These are phyloP conservation scores for Apamea epomidion DNA, from an alignment of 2,888 invertebrate genomes.

Conservation along the genomic window DNA sequence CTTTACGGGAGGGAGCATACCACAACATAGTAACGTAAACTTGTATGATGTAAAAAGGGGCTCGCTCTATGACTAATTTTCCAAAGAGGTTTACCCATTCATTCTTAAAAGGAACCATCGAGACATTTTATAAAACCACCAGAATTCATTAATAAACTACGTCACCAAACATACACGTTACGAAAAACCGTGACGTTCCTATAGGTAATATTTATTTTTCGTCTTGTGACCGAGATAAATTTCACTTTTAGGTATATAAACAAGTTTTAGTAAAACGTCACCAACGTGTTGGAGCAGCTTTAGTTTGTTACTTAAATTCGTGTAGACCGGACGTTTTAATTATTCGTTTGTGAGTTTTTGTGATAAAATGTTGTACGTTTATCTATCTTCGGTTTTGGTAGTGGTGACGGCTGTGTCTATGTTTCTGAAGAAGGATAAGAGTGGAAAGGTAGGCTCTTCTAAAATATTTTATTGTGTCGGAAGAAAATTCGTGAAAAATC, in stretches of 20 bases:
- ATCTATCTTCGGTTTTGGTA: conserved; percentile 72
- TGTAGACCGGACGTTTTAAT: conserved; percentile 63
- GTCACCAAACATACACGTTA: conserved; percentile 40
- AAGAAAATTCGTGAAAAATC: background rate
- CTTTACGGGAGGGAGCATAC: background rate
- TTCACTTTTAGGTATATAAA: conserved; percentile 60
- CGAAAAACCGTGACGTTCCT: conserved; percentile 14
- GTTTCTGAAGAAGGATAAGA: conserved; percentile 74
- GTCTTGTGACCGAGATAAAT: conserved; percentile 74
- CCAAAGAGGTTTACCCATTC: background rate
- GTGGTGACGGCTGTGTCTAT: conserved; percentile 45
- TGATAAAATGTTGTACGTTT: conserved; percentile 78
- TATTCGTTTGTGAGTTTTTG: conserved; percentile 27
- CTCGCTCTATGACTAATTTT: conserved; percentile 2
- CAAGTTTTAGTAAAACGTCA: conserved; percentile 47
- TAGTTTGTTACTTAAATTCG: conserved; percentile 64
- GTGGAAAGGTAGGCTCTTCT: conserved; percentile 71
- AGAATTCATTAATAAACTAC: conserved; percentile 22
- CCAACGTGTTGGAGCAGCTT: conserved; percentile 58
- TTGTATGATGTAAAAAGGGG: background rate
- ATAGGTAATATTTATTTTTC: conserved; percentile 56
- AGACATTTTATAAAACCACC: conserved; percentile 5
- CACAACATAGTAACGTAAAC: background rate
- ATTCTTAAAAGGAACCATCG: background rate
- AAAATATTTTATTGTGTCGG: background rate